Evolutionary conservation across 2,113 vertebrate genomes (phyloP).

Genomic region (Nesoenas mayeri): DNA sequence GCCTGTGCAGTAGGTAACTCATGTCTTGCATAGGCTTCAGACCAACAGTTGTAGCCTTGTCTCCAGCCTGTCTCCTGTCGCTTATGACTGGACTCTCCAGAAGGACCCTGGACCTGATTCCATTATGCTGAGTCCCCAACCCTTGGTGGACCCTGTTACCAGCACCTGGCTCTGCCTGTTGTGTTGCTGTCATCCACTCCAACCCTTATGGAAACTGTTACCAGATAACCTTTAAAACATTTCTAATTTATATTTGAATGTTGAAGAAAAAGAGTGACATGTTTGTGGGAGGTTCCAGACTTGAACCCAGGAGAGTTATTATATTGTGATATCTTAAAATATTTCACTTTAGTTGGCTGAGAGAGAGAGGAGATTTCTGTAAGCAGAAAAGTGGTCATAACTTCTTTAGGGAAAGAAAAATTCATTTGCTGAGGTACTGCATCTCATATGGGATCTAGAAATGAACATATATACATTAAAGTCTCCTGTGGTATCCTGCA

Average conservation of each 20-base stretch:
- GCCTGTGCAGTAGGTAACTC: not conserved
- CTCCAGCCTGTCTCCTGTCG: not conserved
- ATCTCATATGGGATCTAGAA: not conserved
- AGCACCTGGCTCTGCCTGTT: not conserved
- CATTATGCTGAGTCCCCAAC: fast-evolving
- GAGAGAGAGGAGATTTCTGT: not conserved
- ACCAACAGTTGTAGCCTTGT: not conserved
- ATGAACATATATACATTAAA: not conserved
- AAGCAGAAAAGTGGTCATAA: not conserved
- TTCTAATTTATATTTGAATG: not conserved
- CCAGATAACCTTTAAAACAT: not conserved
- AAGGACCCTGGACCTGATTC: not conserved
- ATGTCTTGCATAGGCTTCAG: not conserved
- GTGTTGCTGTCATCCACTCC: not conserved
- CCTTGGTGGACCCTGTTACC: not conserved
- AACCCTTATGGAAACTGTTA: not conserved
- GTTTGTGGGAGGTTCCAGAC: not conserved
- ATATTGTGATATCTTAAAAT: not conserved
- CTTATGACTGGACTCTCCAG: not conserved
- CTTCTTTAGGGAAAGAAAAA: not conserved
- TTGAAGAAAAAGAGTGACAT: not conserved
- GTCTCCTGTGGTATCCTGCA: not conserved
- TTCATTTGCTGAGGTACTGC: not conserved
- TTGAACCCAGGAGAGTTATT: not conserved
- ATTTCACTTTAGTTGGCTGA: not conserved